A percentile compares a stretch with the other conserved stretches of the same genome.
Evolutionary conservation across 2,113 vertebrate genomes (phyloP).

Genomic region (Pseudorhombus dupliciocellatus): DNA sequence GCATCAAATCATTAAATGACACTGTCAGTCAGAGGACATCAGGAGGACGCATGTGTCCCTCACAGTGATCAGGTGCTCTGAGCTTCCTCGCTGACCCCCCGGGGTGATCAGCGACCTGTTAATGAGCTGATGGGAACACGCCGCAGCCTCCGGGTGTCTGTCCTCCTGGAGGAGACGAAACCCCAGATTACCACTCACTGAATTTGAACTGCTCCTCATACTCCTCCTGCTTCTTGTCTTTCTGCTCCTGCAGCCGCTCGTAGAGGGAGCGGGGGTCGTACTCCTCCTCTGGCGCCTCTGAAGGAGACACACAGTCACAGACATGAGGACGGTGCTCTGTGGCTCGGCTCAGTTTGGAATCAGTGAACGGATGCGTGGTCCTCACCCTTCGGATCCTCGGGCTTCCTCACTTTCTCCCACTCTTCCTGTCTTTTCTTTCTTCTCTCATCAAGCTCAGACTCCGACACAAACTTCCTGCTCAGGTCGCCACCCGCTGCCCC

Average conservation of each 20-base stretch:
- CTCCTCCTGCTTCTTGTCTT: constrained; percentile 97
- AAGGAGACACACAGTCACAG: constrained; percentile 35
- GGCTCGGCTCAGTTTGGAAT: background rate
- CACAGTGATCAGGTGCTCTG: too few species aligned
- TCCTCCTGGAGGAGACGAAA: background rate
- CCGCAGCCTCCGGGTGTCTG: background rate
- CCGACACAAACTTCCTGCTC: constrained; percentile 93
- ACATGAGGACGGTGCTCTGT: background rate
- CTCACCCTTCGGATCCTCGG: constrained; percentile 93
- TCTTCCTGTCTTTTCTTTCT: constrained; percentile 96
- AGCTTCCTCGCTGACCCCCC: too few species aligned
- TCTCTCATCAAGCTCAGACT: constrained; percentile 91
- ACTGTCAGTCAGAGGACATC: too few species aligned
- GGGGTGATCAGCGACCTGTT: too few species aligned
- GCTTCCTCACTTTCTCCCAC: constrained; percentile 97
- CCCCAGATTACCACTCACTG: constrained; percentile 79
- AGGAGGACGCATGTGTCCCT: too few species aligned
- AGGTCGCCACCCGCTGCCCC: constrained; percentile 86
- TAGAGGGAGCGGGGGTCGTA: constrained; percentile 92
- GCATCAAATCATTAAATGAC: too few species aligned
- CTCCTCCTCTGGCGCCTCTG: constrained; percentile 94
- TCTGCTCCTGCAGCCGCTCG: constrained; percentile 96
- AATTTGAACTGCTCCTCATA: constrained; percentile 99
- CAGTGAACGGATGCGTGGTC: background rate
- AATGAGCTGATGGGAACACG: too few species aligned